phyloP scores from a whole-genome alignment of 2,888 invertebrate species.

The Drosophila setosimentum region DNA sequence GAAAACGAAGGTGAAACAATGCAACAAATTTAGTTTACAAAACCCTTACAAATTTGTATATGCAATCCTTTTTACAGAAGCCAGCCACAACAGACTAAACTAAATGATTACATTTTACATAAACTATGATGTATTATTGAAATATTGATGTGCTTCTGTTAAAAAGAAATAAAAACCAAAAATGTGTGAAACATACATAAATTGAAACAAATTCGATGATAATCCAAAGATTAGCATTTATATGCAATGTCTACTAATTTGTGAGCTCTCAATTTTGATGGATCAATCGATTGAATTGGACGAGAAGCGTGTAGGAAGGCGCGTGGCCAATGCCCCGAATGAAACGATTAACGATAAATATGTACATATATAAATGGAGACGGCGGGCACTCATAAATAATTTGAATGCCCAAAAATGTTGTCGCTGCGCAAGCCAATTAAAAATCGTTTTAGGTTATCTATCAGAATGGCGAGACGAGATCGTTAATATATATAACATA shows the following conservation, averaged over 20 bases:
- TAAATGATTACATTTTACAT: neutral
- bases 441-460: slow-evolving; percentile 38
- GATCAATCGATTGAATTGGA: slow-evolving; percentile 34
- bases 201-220: neutral
- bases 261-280: slow-evolving; percentile 36
- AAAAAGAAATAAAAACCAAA: neutral
- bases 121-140: neutral
- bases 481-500: slow-evolving; percentile 26
- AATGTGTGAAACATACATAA: neutral
- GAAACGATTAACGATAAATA: slow-evolving; percentile 41
- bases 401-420: slow-evolving; percentile 22
- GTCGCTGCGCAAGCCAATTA: slow-evolving; percentile 36
- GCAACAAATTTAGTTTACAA: neutral
- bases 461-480: slow-evolving; percentile 17
- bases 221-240: slow-evolving; percentile 19
- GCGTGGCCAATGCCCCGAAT: slow-evolving; percentile 68
- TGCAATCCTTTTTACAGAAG: neutral
- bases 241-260: slow-evolving; percentile 3
- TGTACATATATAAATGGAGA: slow-evolving; percentile 15
- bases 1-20: slow-evolving; percentile 13
- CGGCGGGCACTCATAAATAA: slow-evolving; percentile 36
- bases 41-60: neutral
- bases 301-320: slow-evolving; percentile 58
- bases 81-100: neutral
- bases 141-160: neutral